Evolutionary conservation across 2,797 vertebrate genomes (phyloP), one percentile per base, ranked within the genome.

Genomic region (Crenichthys baileyi): DNA sequence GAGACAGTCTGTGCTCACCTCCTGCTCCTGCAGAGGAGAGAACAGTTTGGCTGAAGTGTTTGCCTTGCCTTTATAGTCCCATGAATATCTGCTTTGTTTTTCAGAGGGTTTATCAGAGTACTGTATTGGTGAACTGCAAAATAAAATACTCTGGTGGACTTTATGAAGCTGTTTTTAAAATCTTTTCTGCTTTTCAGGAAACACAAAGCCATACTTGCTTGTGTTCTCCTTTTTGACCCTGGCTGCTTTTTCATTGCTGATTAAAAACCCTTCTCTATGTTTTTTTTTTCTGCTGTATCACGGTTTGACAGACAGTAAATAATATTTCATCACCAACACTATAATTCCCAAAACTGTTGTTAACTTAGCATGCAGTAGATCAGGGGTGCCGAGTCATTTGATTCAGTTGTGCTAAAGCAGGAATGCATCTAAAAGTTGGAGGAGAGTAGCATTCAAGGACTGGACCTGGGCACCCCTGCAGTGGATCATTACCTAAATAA

Each of bases 11-110:
- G 26, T 36, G 26, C 53, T 67, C 29, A 31, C 31, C 56, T 67
- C 67, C 55, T 8, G 39, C 72, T 76, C 65, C 53, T 41, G 8
- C 76, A 70, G 55, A 44, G 60, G 50, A 72, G 53, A 58, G 12
- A 22, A 79, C 46, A 22, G 60, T 76, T 71, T 87, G 82, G 76
- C 82, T 72, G 53, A 56, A 70, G 63, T 55, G n/a, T 68, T 75
- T 24, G 5, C 36, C 78, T 85, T 78, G 29, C 58, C 63, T 50
- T 77, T 61, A 79, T n/a, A 60, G 22, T 46, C 22, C 13, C 4
- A 80, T 82, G 51, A 83, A 83, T 82, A 75, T 88, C 31, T 72
- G 74, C n/a, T 48, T 51, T 29, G 11, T 36, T 65, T 51, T 65
- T n/a, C 46, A 65, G 60, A 29, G 20, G 26, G 15, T 58, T 44